Conservation (phyloP, 2,797 vertebrate genomes). For the Sarcoramphus papa region DNA sequence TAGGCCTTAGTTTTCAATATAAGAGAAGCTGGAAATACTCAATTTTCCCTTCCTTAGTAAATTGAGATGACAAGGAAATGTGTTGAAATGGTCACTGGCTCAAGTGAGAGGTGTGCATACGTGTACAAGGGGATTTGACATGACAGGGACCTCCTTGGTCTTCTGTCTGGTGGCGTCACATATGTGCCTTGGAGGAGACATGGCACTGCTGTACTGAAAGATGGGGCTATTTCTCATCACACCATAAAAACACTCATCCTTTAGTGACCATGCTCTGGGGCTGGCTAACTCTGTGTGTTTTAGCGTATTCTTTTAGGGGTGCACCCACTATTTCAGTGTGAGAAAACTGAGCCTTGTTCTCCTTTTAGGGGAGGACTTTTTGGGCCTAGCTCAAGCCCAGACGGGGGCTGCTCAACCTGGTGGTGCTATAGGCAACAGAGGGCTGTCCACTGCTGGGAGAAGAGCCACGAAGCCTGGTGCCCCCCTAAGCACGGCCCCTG, state of each 20-base stretch:
- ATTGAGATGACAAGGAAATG: neutral
- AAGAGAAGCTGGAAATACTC: neutral
- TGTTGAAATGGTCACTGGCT: neutral
- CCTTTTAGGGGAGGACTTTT: neutral
- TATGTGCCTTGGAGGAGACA: neutral
- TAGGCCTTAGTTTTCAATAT: neutral
- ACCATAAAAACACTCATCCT: neutral
- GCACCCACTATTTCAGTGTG: neutral
- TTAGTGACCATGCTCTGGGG: rapidly evolving
- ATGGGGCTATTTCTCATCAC: neutral
- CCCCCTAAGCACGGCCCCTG: neutral
- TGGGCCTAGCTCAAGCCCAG: neutral
- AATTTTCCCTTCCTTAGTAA: neutral
- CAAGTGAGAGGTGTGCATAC: neutral
- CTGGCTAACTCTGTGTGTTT: neutral
- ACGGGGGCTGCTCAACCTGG: neutral
- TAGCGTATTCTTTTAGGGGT: neutral
- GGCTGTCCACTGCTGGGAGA: neutral
- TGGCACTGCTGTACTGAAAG: neutral
- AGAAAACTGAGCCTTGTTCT: neutral
- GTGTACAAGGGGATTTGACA: neutral
- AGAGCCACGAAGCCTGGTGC: neutral
- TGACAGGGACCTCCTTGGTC: neutral
- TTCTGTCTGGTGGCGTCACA: neutral
- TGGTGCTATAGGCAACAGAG: neutral